phyloP scores from a whole-genome alignment of 2,797 vertebrate genomes.

The Dryobates pubescens region DNA sequence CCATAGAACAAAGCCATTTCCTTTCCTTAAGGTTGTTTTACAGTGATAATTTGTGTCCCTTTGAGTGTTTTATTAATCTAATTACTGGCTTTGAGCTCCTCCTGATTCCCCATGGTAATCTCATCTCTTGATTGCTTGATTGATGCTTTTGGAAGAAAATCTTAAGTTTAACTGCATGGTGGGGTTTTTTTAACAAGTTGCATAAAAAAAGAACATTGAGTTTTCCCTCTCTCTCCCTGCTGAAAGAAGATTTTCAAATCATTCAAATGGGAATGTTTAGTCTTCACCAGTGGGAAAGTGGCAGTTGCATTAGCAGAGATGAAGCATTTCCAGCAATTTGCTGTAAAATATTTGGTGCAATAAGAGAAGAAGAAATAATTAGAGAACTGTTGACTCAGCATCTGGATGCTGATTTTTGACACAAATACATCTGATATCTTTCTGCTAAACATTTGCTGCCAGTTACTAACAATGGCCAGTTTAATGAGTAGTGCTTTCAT shows the following conservation, averaged over 20 bases:
- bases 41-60: slow-evolving; percentile 8
- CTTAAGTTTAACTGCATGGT: background rate
- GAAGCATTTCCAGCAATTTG: background rate
- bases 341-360: background rate
- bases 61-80: slow-evolving; percentile 13
- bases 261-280: background rate
- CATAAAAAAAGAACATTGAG: background rate
- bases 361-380: background rate
- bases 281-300: background rate
- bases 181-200: background rate
- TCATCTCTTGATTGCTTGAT: background rate
- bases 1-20: background rate
- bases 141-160: slow-evolving; percentile 21
- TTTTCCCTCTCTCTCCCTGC: background rate
- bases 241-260: background rate
- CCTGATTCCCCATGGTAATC: background rate
- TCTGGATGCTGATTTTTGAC: background rate
- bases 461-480: background rate
- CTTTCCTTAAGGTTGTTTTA: background rate
- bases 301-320: background rate
- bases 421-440: background rate
- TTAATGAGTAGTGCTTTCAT: slow-evolving; percentile 13
- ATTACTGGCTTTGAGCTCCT: background rate
- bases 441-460: background rate
- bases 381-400: background rate